phyloP scores from a whole-genome alignment of 2,797 vertebrate genomes.

The Tapirus indicus region DNA sequence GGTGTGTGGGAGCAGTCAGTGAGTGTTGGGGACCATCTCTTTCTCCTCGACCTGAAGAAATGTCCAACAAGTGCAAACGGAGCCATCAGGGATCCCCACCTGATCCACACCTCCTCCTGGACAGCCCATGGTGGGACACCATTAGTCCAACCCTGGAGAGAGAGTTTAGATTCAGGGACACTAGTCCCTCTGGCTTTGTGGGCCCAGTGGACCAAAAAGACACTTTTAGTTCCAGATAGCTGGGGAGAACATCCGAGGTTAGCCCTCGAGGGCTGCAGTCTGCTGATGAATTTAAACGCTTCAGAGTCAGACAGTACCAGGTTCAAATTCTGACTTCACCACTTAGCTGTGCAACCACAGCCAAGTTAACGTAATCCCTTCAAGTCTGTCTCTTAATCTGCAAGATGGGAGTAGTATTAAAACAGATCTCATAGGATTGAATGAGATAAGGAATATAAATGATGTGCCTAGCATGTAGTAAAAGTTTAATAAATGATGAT shows the following conservation, averaged over 20 bases:
- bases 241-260: neutral
- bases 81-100: neutral
- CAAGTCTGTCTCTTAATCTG: neutral
- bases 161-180: neutral
- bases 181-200: neutral
- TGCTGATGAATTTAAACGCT: neutral
- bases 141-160: neutral
- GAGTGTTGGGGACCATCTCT: neutral
- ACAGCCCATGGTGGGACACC: neutral
- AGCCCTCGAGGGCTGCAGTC: neutral
- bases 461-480: neutral
- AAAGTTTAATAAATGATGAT: neutral
- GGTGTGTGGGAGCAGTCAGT: neutral
- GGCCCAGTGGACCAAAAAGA: neutral
- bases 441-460: neutral
- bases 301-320: neutral
- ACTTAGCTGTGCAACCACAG: neutral
- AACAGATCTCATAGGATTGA: neutral
- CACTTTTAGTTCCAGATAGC: neutral
- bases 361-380: neutral
- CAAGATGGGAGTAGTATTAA: neutral
- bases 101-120: neutral
- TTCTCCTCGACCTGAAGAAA: conserved; percentile 21
- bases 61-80: neutral
- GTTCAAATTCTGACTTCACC: neutral